Base-by-base conservation (phyloP, 2,888 invertebrate genomes). In the Scaptomyza cyrtandrae region DNA sequence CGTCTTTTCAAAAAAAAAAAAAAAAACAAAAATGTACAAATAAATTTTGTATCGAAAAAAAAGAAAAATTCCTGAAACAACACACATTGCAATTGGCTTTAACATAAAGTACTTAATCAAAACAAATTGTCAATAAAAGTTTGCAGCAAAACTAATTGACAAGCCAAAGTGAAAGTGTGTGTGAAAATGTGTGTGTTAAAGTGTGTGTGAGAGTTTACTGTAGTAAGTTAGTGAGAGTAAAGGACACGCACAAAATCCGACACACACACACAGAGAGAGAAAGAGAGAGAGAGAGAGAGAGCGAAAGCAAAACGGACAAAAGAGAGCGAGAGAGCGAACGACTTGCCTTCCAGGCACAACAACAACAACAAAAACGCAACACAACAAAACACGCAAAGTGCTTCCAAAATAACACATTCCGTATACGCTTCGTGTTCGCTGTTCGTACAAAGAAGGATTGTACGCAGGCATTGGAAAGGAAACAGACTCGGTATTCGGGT, bases 371-470 rank as follows among this genome's bases (percentile, higher is more conserved):
- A n/a, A 37, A 69, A n/a, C n/a, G 11, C 44, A 72, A 60, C 69
- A 24, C 43, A 43, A 41, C 16, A 50, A n/a, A 37, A 69, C 56
- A 63, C 31, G 49, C 19, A 50, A 33, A 10, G 33, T 37, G 64
- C 73, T 85, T 85, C 85, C 85, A 85, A 87, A 87, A 85, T 87
- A 85, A 86, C 86, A 85, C 79, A 83, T 85, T 84, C 63, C 60
- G 70, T 43, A 63, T 48, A 61, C 63, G 60, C 54, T 57, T 65
- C 57, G 70, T 56, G 52, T 33, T 52, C 24, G 43, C 29, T 64
- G 9, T 66, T 70, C 75, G 70, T 69, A 63, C 70, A 86, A 86
- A 83, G 82, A 86, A 83, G 82, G 82, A 83, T 86, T 82, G 78
- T 78, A 68, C 68, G 80, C 80, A 78, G 75, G 55, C 79, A 81